These are phyloP conservation scores for Venturia canescens DNA, from an alignment of 1,140 invertebrate genomes.

Conservation along the genomic window DNA sequence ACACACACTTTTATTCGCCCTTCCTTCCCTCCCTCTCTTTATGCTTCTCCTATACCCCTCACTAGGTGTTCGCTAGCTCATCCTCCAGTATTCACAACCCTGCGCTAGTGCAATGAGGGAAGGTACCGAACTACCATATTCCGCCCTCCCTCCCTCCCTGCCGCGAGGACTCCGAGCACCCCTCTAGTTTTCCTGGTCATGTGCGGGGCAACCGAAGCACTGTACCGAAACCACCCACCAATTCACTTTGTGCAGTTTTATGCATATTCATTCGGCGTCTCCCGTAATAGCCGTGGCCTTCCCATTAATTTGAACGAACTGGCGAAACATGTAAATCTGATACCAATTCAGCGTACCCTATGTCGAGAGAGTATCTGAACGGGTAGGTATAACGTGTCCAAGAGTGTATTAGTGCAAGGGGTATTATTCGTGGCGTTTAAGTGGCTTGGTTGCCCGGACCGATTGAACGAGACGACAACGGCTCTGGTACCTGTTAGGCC, in stretches of 20 bases:
- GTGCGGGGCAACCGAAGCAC: conserved; percentile 23
- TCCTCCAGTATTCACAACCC: conserved; percentile 2
- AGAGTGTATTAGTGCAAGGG: neutral
- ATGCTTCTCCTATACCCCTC: neutral
- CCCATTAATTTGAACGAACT: conserved; percentile 60
- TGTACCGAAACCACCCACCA: conserved; percentile 59
- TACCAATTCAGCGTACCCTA: conserved; percentile 43
- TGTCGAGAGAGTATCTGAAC: neutral
- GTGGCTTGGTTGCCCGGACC: conserved; percentile 23
- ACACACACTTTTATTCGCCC: neutral
- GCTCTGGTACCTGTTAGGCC: neutral
- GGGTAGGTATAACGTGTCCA: neutral
- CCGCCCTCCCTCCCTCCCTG: neutral
- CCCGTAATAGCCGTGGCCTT: conserved; percentile 60
- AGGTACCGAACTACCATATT: neutral
- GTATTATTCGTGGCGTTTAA: conserved; percentile 22
- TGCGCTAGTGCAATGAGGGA: neutral
- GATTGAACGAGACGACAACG: conserved; percentile 13
- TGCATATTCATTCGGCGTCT: conserved; percentile 67
- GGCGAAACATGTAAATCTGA: conserved; percentile 63
- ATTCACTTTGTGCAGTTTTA: conserved; percentile 71
- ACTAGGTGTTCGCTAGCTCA: neutral
- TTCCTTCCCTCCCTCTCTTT: neutral
- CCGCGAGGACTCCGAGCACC: conserved; percentile 5
- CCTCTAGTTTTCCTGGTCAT: conserved; percentile 26